Base-by-base conservation (phyloP, 2,888 invertebrate genomes). In the Xestobium rufovillosum region DNA sequence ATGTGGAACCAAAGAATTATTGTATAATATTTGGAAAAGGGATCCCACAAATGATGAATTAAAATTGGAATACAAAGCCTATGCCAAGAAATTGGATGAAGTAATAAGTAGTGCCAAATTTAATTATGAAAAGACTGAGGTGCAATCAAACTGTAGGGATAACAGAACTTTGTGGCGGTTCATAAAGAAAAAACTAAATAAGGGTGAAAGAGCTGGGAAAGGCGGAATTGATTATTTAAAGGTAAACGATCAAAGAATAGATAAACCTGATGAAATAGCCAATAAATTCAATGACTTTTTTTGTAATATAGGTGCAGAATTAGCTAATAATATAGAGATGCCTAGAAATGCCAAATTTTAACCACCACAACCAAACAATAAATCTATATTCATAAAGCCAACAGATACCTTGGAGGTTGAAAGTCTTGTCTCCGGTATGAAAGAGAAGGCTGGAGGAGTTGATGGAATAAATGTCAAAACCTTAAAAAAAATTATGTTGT, bases 391-490 rank as follows among this genome's bases (percentile, higher is more conserved):
- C 23, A 8, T 19, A n/a, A 8, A 19, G 6, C 23, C 23, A 6
- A 19, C 23, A 19, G n/a, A 19, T 19, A 6, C 6, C 6, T 6
- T 8, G n/a, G 23, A 19, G n/a, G n/a, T 19, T 8, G 23, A 8
- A 19, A 19, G 23, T 8, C 6, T 19, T 19, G 23, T n/a, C n/a
- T 19, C n/a, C 6, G n/a, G n/a, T 19, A 8, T 19, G 23, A 19
- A 19, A 19, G 23, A 19, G n/a, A 19, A 19, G n/a, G 23, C 23
- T 6, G 23, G 23, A 19, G 23, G 23, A 19, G n/a, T 19, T 19
- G 23, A 19, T 19, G 23, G 23, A 8, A 19, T 19, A 19, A 19
- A n/a, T 19, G 23, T 19, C 6, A 19, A 19, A 19, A n/a, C 23
- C 6, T 19, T 19, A 19, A 19, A 19, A 19, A 8, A 6, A 8